phyloP scores from a whole-genome alignment of 2,888 invertebrate genomes.

The Noctua pronuba region DNA sequence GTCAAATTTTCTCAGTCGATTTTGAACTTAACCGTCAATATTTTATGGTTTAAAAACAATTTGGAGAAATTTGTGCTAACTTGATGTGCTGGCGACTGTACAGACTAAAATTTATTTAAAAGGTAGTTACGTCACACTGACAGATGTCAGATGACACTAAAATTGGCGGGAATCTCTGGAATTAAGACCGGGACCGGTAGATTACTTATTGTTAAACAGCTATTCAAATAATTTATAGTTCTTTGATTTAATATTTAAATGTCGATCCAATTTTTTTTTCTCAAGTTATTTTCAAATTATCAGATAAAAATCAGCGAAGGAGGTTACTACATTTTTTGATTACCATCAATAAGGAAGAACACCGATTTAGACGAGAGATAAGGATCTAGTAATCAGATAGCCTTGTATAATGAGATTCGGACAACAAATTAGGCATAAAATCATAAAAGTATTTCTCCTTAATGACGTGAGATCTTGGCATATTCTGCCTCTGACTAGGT shows the following conservation, averaged over 20 bases:
- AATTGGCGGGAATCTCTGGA: neutral
- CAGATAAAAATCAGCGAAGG: constrained; percentile 16
- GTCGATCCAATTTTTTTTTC: neutral
- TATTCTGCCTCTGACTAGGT: constrained; percentile 12
- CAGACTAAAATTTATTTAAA: neutral
- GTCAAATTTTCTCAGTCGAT: no score
- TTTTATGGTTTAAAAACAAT: no score
- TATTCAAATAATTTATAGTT: neutral
- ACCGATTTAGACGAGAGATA: constrained; percentile 33
- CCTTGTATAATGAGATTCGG: constrained; percentile 3
- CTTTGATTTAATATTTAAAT: neutral
- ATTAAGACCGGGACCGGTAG: no score
- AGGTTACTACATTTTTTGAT: constrained; percentile 16
- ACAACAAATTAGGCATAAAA: constrained; percentile 19
- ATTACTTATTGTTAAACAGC: neutral
- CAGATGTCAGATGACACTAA: constrained; percentile 16
- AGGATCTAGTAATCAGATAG: constrained; percentile 27
- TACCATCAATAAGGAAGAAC: constrained; percentile 8
- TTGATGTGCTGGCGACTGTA: no score
- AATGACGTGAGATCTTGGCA: constrained; percentile 1
- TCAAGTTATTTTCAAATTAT: neutral
- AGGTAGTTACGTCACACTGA: constrained; percentile 1
- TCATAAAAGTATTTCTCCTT: neutral
- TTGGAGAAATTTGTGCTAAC: no score
- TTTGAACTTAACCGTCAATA: no score